These are phyloP conservation scores for Agelastica alni DNA, from an alignment of 2,888 invertebrate species.

Conservation along the genomic window DNA sequence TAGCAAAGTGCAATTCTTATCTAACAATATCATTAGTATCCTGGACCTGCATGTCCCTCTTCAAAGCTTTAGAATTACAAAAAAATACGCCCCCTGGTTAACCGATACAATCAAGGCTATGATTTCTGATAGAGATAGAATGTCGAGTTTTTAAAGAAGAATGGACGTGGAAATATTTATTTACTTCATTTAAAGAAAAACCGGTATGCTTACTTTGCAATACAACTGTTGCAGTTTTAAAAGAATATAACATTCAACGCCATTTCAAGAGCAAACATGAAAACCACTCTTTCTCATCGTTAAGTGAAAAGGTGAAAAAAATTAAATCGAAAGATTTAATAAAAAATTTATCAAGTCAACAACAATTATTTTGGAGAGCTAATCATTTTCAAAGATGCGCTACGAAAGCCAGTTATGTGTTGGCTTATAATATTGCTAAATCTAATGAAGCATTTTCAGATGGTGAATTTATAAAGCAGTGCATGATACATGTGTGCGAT, in stretches of 20 bases:
- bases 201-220: background rate
- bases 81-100: conserved; percentile 8
- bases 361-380: conserved; percentile 1
- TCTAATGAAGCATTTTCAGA: background rate
- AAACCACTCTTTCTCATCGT: background rate
- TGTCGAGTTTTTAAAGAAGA: background rate
- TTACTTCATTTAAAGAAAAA: background rate
- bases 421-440: conserved; percentile 2
- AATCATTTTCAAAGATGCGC: background rate
- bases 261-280: background rate
- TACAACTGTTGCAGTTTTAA: background rate
- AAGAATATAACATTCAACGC: background rate
- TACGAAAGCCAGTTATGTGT: background rate
- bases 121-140: conserved; percentile 3
- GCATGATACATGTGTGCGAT: too few species aligned
- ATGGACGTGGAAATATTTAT: background rate
- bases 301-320: background rate
- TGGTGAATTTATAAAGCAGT: conserved; percentile 1
- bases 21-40: too few species aligned
- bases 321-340: conserved; percentile 1
- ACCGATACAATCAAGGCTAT: conserved; percentile 8
- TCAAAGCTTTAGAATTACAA: too few species aligned
- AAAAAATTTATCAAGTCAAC: background rate
- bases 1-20: conserved; percentile 6
- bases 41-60: too few species aligned